Evolutionary conservation across 2,113 vertebrate genomes (phyloP).

Genomic region (Mirounga angustirostris): DNA sequence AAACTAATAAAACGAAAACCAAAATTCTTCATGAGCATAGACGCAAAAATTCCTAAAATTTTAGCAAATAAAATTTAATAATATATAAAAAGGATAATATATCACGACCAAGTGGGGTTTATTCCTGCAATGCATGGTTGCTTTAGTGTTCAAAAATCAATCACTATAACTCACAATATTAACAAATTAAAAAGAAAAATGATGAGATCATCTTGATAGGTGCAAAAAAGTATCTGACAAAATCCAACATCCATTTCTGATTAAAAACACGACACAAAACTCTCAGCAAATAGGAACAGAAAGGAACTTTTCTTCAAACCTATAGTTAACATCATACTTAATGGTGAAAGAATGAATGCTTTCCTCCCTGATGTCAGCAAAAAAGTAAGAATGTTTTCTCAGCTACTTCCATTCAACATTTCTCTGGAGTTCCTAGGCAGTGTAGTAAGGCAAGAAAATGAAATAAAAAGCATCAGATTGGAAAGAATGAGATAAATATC

Average conservation of each 20-base stretch:
- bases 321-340: not conserved
- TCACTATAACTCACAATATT: not conserved
- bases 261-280: not conserved
- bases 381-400: not conserved
- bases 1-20: not conserved
- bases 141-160: not conserved
- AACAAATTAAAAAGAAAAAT: conserved; percentile 39
- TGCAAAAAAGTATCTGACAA: not conserved
- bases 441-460: not conserved
- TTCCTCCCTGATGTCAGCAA: not conserved
- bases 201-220: not conserved
- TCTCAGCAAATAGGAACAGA: conserved; percentile 26
- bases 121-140: not conserved
- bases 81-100: not conserved
- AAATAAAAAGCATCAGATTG: not conserved
- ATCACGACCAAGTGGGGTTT: not conserved
- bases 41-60: not conserved
- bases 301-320: conserved; percentile 5
- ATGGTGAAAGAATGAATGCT: not conserved
- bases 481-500: not conserved
- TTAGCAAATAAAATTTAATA: conserved; percentile 22
- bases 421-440: not conserved
- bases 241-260: not conserved
- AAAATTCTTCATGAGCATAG: not conserved
- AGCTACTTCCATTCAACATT: not conserved